Percentiles rank a stretch among this genome's conserved stretches.
phyloP scores from a whole-genome alignment of 37 sponge, comb jelly and placozoan genomes.

The Beroe forskalii region DNA sequence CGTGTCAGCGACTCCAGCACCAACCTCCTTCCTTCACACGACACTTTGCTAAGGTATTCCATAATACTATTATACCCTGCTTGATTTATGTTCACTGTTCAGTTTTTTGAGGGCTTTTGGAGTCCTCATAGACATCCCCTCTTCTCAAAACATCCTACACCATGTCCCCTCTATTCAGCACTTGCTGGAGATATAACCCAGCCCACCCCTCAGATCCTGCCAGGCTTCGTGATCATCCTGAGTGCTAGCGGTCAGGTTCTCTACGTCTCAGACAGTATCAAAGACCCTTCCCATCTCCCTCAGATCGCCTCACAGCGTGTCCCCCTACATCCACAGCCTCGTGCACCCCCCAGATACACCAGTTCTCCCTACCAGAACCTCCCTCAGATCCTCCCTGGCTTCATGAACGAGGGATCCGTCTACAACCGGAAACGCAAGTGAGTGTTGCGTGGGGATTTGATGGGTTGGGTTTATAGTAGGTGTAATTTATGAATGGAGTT shows the following conservation, averaged over 20 bases:
- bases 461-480: too few relatives aligned
- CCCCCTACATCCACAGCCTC: background rate
- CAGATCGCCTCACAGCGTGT: background rate
- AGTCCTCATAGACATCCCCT: too few relatives aligned
- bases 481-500: too few relatives aligned
- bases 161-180: background rate
- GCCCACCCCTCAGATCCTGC: background rate
- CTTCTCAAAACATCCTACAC: too few relatives aligned
- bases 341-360: background rate
- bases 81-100: too few relatives aligned
- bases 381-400: background rate
- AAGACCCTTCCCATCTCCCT: background rate
- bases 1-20: slow-evolving; percentile 56
- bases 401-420: background rate
- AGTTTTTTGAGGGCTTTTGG: too few relatives aligned
- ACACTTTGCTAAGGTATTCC: slow-evolving; percentile 46
- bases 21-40: background rate
- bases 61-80: too few relatives aligned
- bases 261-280: slow-evolving; percentile 48
- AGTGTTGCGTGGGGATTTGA: background rate
- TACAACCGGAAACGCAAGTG: slow-evolving; percentile 18
- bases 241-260: slow-evolving; percentile 57
- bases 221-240: slow-evolving; percentile 57
- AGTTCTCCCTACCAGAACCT: background rate
- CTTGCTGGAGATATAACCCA: background rate